Conservation (phyloP, 1,140 invertebrate species). For the Bombus picipes region DNA sequence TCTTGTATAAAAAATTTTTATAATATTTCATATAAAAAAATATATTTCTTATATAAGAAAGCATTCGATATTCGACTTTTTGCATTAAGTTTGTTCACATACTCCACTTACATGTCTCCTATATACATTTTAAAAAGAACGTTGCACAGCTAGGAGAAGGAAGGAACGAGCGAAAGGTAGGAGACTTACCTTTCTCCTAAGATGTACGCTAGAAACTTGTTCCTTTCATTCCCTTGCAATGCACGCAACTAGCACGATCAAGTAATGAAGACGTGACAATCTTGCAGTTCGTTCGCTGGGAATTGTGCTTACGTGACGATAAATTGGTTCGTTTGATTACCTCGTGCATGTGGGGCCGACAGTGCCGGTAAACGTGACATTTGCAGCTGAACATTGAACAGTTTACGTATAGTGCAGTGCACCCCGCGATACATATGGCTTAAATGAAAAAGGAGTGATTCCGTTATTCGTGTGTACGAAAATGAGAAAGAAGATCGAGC, state of each 20-base stretch:
- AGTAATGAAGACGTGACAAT: too few relatives aligned
- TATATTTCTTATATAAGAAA: background rate
- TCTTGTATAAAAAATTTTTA: background rate
- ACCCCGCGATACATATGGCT: background rate
- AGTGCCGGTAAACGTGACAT: background rate
- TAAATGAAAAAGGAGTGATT: background rate
- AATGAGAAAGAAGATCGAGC: background rate
- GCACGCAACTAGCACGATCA: background rate
- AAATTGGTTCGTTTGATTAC: background rate
- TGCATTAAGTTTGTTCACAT: background rate
- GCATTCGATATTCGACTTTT: background rate
- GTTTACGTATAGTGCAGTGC: constrained; percentile 1
- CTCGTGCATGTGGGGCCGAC: too few relatives aligned
- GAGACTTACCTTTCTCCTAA: constrained; percentile 62
- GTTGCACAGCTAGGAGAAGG: constrained; percentile 17
- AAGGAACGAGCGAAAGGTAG: constrained; percentile 53
- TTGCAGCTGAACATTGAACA: background rate
- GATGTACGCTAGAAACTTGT: constrained; percentile 44
- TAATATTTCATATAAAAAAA: background rate
- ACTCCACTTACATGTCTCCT: background rate
- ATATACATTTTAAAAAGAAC: background rate
- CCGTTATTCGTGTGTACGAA: background rate
- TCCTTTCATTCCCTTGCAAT: constrained; percentile 23
- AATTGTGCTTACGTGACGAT: background rate
- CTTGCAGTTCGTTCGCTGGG: background rate